Evolutionary conservation across 2,888 invertebrate species (phyloP), one percentile per base, ranked within the genome.

Genomic region (Nomada fucata): DNA sequence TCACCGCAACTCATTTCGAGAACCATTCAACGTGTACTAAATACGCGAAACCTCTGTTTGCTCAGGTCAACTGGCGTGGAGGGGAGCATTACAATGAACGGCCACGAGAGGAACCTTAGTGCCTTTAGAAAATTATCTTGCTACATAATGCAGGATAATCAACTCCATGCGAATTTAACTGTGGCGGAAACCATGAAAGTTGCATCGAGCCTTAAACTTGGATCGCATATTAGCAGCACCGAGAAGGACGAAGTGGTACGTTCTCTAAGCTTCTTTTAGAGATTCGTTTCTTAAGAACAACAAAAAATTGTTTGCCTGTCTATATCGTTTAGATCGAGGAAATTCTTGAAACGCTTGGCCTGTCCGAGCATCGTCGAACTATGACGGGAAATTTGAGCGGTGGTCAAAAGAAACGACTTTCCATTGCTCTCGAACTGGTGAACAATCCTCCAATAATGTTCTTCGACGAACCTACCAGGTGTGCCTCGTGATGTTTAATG

Each of bases 361-460:
- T 99, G 53, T 95, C 96, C 0, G 98, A 98, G 85, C 97, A 98
- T 93, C 96, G 97, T 90, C 96, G 96, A 91, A 99, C 98, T 1
- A 96, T 98, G 96, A 98, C 98, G 20, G 96, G 96, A 83, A 98
- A 98, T 92, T 95, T 99, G 67, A 98, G 98, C 0, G 99, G 99
- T 29, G 99, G 99, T 1, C 98, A 99, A 93, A 97, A 98, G 94
- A 99, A 99, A 92, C 96, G 99, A 88, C 95, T 99, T 1, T 98
- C 98, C 0, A 99, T 99, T 82, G 99, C 98, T 23, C 94, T 98
- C 86, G 99, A 99, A 94, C 95, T 99, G 87, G 98, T 99, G 87
- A 98, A 98, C 94, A 99, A 99, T 94, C 99, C 99, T 13, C 98
- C 99, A 0, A 97, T 99, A 83, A 98, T 99, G 98, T 99, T 99